Evolutionary conservation across 2,113 vertebrate genomes (phyloP), one percentile per base, ranked within the genome.

Genomic region (Sarotherodon lohbergeri): DNA sequence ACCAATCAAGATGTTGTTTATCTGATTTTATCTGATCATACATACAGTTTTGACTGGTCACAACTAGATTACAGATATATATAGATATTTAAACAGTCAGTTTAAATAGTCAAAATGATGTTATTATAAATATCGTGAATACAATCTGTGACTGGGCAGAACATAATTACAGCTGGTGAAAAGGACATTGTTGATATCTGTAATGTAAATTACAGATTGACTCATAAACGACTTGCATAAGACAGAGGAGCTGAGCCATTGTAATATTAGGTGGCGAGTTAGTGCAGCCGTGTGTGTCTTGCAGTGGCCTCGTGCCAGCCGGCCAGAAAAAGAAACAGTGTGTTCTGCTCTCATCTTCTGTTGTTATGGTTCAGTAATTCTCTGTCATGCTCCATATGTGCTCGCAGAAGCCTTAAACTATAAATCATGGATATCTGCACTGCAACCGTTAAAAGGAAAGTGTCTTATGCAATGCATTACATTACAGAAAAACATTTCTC

Each of bases 261-360:
- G 5, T 86, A 36, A 85, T 86, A 68, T 10, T 66, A 55, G 22
- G 48, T 22, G 81, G 87, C 43, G 82, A 86, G 79, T 90, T 93
- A 84, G 50, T 61, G 56, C 22, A 46, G 66, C 82, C 66, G 6
- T 86, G 46, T 55, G 63, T 13, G 27, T 80, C 43, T 73, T 63
- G 82, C 57, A 50, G 24, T 80, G 88, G 88, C 55, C 41, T 84
- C 14, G 8, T 10, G 39, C 59, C 84, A 85, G 79, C 52, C 66
- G 32, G 83, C 73, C 83, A 82, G 73, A 56, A 80, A 84, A 56
- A 34, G 16, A 84, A 88, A 80, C 66, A 41, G 54, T 48, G 19
- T 9, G 46, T 56, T 85, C 56, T 13, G 50, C 78, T 87, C 90
- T 87, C 57, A 79, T 87, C 79, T 78, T 71, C 68, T 79, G 34